These are phyloP conservation scores for Ceuthmochares aereus DNA, from an alignment of 2,113 vertebrate species.

Conservation along the genomic window DNA sequence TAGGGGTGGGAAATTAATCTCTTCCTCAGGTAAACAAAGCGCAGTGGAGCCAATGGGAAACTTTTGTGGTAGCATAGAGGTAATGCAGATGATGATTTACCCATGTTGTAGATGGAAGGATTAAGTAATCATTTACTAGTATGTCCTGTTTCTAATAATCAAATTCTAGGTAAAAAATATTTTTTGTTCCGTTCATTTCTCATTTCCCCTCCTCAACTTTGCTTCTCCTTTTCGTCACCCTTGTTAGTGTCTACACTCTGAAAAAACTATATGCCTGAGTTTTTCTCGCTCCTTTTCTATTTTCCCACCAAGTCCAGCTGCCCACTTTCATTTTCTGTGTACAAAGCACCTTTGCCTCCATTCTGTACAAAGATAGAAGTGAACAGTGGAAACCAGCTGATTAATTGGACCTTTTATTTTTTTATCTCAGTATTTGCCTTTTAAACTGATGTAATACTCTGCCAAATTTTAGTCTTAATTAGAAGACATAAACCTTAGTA, in stretches of 20 bases:
- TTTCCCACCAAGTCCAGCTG: neutral
- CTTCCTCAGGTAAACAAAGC: neutral
- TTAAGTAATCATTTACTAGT: neutral
- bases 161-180: neutral
- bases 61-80: neutral
- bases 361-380: neutral
- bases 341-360: neutral
- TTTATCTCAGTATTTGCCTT: neutral
- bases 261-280: neutral
- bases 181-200: neutral
- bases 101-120: neutral
- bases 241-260: neutral
- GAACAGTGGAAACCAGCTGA: neutral
- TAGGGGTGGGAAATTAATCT: neutral
- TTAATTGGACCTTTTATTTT: neutral
- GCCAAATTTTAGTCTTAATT: neutral
- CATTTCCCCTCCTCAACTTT: neutral
- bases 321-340: neutral
- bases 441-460: neutral
- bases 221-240: neutral
- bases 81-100: neutral
- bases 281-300: neutral
- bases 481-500: neutral
- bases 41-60: neutral
- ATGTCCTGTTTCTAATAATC: neutral